Evolutionary conservation across 2,113 vertebrate genomes (phyloP), one percentile per base, ranked within the genome.

Genomic region (Leucopternis melanops): DNA sequence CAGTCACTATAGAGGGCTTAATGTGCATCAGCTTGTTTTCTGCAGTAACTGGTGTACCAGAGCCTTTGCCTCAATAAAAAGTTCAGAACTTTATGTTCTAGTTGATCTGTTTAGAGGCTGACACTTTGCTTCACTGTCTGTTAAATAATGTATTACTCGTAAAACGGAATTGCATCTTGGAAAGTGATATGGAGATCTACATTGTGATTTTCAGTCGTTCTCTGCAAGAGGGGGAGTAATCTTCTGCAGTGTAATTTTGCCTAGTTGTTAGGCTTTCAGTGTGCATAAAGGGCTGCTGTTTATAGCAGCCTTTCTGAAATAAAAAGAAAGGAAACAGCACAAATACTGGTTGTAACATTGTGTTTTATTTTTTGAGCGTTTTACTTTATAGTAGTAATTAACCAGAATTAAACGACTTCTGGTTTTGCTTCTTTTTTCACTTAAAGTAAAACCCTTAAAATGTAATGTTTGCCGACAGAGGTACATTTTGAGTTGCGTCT

Each of bases 341-440:
- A 77, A 94, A 45, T n/a, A 3, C 55, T 77, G 78, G 10, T 66
- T 61, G 6, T 31, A 47, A n/a, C 32, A 5, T 11, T 3, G 2
- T 18, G 52, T 9, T 59, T 31, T 74, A 31, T 71, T 72, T 95
- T 88, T 83, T 78, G 47, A 42, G 49, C 21, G 0, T 57, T 71
- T 92, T 38, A 6, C 69, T 90, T 90, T 77, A 57, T 50, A 25
- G 73, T 36, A 73, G 36, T 32, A 84, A 66, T 94, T 93, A 96
- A 71, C 16, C 21, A 57, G 78, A 89, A 69, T 77, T 80, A n/a
- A 94, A 81, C 0, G 34, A n/a, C 70, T 85, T n/a, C 3, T 62
- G 55, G 5, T 14, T 59, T 86, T 81, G 21, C 29, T 80, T 9
- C 10, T 92, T 59, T 36, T 71, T 49, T 47, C 14, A 17, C 79